These are phyloP conservation scores for Lontra canadensis DNA, from an alignment of 2,113 vertebrate genomes.

Conservation along the genomic window DNA sequence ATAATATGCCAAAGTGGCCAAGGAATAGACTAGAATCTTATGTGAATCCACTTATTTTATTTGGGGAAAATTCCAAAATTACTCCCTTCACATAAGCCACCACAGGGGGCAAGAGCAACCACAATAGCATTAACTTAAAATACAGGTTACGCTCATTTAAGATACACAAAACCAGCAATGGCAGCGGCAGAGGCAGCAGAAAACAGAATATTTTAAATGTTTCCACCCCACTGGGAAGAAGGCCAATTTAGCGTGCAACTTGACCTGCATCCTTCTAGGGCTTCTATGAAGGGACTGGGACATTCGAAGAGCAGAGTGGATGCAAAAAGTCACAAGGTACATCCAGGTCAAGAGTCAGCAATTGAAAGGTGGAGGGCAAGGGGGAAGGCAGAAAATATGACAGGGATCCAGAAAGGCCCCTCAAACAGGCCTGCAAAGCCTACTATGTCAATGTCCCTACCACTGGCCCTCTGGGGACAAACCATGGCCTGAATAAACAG, in stretches of 20 bases:
- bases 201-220: slow-evolving; percentile 60
- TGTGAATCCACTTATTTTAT: slow-evolving; percentile 67
- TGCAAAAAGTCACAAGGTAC: slow-evolving; percentile 9
- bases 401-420: not conserved
- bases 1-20: not conserved
- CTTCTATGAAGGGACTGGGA: not conserved
- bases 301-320: not conserved
- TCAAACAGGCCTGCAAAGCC: not conserved
- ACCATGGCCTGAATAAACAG: not conserved
- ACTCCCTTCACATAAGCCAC: slow-evolving; percentile 65
- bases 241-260: slow-evolving; percentile 46
- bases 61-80: slow-evolving; percentile 70
- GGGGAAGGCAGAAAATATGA: not conserved
- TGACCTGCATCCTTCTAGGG: slow-evolving; percentile 41
- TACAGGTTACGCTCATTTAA: slow-evolving; percentile 48
- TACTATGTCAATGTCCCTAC: not conserved
- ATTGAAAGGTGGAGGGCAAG: not conserved
- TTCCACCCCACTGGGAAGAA: slow-evolving; percentile 58
- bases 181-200: slow-evolving; percentile 16
- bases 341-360: not conserved
- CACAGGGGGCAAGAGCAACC: slow-evolving; percentile 58
- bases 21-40: slow-evolving; percentile 33
- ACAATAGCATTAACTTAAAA: slow-evolving; percentile 70
- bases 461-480: not conserved
- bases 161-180: slow-evolving; percentile 11